phyloP scores from a whole-genome alignment of 2,113 vertebrate genomes.

The Ceratotherium simum region DNA sequence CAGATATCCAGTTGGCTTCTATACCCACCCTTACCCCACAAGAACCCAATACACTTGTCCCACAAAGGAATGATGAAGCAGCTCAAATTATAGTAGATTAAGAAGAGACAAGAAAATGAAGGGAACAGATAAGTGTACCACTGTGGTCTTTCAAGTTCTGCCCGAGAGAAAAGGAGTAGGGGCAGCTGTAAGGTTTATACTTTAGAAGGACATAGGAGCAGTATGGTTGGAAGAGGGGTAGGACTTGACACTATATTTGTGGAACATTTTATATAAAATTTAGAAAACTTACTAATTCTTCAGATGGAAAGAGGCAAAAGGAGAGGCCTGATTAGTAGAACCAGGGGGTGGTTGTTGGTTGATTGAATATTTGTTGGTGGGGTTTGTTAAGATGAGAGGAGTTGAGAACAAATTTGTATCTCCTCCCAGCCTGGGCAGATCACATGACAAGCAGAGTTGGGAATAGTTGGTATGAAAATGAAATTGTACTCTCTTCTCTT shows the following conservation, averaged over 20 bases:
- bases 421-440: background rate
- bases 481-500: background rate
- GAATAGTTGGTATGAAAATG: background rate
- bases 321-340: background rate
- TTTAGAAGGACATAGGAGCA: background rate
- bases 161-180: background rate
- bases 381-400: background rate
- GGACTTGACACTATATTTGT: background rate
- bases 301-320: background rate
- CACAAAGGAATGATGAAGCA: background rate
- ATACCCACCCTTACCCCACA: background rate
- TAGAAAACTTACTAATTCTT: background rate
- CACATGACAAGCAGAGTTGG: background rate
- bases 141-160: background rate
- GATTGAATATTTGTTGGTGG: background rate
- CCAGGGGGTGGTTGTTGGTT: background rate
- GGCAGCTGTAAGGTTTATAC: background rate
- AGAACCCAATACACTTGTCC: background rate
- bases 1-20: background rate
- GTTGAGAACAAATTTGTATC: background rate
- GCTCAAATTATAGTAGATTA: background rate
- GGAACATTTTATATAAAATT: background rate
- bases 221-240: background rate
- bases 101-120: background rate
- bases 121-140: background rate